These are phyloP conservation scores for Dicranocentrus wangi DNA, from an alignment of 2,888 invertebrate genomes.

Conservation along the genomic window DNA sequence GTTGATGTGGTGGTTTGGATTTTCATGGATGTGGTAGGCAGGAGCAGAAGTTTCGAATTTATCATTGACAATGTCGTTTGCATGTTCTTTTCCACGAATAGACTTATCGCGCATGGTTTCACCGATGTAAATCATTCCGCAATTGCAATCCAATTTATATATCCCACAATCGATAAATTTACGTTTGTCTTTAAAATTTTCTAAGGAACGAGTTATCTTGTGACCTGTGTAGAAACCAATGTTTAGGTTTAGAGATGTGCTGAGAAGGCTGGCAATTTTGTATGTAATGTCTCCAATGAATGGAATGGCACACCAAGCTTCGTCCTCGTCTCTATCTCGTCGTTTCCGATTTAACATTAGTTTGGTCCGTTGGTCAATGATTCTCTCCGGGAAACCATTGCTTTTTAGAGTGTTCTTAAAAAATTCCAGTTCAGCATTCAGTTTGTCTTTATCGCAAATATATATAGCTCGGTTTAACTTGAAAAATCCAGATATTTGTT, in stretches of 20 bases:
- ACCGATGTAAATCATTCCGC: background rate
- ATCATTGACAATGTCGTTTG: background rate
- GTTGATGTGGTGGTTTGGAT: background rate
- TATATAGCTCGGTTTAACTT: conserved; percentile 24
- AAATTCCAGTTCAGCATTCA: background rate
- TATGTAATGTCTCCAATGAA: background rate
- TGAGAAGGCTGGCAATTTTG: background rate
- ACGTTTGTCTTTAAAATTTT: background rate
- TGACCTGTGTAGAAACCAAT: background rate
- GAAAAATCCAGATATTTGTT: conserved; percentile 32
- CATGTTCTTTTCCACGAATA: background rate
- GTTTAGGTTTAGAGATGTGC: background rate
- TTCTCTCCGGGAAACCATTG: background rate
- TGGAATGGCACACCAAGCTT: background rate
- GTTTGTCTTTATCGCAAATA: conserved; percentile 12
- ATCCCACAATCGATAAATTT: background rate
- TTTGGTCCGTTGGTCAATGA: background rate
- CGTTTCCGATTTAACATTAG: background rate
- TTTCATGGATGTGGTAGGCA: background rate
- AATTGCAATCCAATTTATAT: background rate
- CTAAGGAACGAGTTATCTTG: background rate
- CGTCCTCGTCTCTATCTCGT: background rate
- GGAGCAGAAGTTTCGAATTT: conserved; percentile 8
- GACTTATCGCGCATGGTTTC: background rate
- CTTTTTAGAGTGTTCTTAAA: background rate